phyloP scores from a whole-genome alignment of 2,113 vertebrate species.

The Anhinga rufa region DNA sequence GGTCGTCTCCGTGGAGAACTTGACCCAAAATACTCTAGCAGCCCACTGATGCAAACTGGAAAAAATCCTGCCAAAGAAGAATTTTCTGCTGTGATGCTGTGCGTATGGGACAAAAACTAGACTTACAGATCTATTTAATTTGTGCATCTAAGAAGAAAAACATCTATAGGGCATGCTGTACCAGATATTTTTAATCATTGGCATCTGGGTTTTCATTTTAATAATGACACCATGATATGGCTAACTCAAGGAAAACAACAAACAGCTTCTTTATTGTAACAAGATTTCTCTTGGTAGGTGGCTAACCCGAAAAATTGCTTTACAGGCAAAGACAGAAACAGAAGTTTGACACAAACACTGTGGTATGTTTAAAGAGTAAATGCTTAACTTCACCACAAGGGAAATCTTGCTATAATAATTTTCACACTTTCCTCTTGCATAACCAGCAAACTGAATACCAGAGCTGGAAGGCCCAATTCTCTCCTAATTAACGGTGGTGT shows the following conservation, averaged over 20 bases:
- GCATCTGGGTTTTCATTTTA: not conserved
- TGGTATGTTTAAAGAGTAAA: not conserved
- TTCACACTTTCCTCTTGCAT: not conserved
- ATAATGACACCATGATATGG: not conserved
- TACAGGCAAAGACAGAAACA: not conserved
- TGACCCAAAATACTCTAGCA: not conserved
- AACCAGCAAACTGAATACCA: not conserved
- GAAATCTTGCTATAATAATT: not conserved
- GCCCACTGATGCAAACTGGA: not conserved
- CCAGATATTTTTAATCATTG: not conserved
- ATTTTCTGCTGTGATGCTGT: not conserved
- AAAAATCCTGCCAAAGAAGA: not conserved
- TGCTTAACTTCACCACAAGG: not conserved
- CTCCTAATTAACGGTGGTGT: not conserved
- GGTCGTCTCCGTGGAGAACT: not conserved
- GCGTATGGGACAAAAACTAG: not conserved
- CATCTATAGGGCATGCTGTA: not conserved
- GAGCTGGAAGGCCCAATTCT: not conserved
- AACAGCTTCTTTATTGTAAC: not conserved
- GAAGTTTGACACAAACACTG: not conserved
- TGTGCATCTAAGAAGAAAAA: not conserved
- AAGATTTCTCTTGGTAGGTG: not conserved
- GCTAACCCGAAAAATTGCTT: not conserved
- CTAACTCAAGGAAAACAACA: not conserved
- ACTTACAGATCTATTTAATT: not conserved